Base-by-base conservation (phyloP, 2,113 vertebrate species). In the Corynorhinus townsendii region DNA sequence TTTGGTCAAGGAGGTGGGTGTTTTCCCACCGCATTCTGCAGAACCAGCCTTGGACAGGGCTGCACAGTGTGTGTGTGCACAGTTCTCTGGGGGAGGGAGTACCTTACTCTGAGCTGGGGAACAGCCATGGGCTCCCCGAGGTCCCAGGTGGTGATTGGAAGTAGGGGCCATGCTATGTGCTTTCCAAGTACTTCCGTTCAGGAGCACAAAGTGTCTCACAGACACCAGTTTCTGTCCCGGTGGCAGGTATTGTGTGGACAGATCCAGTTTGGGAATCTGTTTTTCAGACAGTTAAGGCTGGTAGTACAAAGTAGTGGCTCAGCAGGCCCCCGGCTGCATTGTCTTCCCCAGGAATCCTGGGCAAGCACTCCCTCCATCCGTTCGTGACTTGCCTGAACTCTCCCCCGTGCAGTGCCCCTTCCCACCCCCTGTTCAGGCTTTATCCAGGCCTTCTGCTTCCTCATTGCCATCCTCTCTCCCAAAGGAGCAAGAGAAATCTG, bases 401-500 rank as follows among this genome's bases (percentile, higher is more conserved):
- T 56, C 30, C n/a, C 6, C n/a, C 33, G 47, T 38, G 8, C 4
- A 33, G n/a, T 43, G 38, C 2, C 35, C 40, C 30, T 69, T 47
- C n/a, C 62, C 3, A 0, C n/a, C 2, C 4, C 49, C 14, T 4
- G 1, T 72, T 52, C n/a, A 45, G 40, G 26, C 64, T 52, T 66
- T 54, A 7, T 20, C 59, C 7, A 35, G n/a, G 49, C 73, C 20
- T 81, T 81, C 59, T 56, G 3, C 43, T 56, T 56, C 56, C 83
- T 93, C n/a, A 43, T 1, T 5, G n/a, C 26, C 4, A 0, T 38
- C 33, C 64, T 52, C 12, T 85, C 71, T 38, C 30, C 92, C 77
- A 11, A 82, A 99, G 99, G 99, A 99, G 64, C 99, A 99, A 95
- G 99, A 99, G 49, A 99, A 98, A 71, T 97, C 98, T 0, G 99